Conservation (phyloP, 1,140 invertebrate species). For the Phenacoccus solenopsis region DNA sequence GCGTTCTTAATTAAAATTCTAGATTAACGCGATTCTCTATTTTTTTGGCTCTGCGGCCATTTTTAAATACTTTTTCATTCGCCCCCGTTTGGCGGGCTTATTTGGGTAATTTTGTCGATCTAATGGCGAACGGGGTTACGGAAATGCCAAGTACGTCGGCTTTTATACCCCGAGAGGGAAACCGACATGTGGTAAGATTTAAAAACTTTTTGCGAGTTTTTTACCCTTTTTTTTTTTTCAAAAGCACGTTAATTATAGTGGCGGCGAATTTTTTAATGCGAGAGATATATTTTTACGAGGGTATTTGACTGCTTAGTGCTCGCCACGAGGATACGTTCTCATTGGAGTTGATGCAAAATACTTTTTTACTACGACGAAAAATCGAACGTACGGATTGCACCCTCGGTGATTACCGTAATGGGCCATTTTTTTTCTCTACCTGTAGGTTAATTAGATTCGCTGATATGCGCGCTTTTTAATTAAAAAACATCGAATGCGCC, state of each 20-base stretch:
- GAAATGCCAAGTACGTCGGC: not conserved
- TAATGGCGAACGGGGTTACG: not conserved
- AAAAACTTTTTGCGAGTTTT: not conserved
- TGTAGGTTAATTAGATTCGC: too few relatives aligned
- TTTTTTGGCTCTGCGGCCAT: not conserved
- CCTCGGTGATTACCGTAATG: too few relatives aligned
- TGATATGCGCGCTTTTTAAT: too few relatives aligned
- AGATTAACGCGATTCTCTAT: not conserved
- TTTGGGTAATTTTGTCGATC: not conserved
- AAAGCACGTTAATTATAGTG: not conserved
- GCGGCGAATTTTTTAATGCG: not conserved
- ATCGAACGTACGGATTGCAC: too few relatives aligned
- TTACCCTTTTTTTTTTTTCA: not conserved
- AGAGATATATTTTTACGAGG: too few relatives aligned
- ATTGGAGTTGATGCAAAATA: too few relatives aligned
- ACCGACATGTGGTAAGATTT: conserved; percentile 1
- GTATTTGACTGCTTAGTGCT: too few relatives aligned
- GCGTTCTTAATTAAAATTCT: not conserved
- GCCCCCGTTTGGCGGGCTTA: not conserved
- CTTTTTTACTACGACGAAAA: too few relatives aligned
- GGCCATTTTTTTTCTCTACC: too few relatives aligned
- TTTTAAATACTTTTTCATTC: not conserved
- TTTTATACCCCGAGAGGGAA: not conserved
- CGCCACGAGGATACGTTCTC: too few relatives aligned
- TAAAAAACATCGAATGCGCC: too few relatives aligned